A percentile compares a stretch with the other conserved stretches of the same genome.
These are phyloP conservation scores for Podocnemis expansa DNA, from an alignment of 2,113 vertebrate genomes.

Conservation along the genomic window DNA sequence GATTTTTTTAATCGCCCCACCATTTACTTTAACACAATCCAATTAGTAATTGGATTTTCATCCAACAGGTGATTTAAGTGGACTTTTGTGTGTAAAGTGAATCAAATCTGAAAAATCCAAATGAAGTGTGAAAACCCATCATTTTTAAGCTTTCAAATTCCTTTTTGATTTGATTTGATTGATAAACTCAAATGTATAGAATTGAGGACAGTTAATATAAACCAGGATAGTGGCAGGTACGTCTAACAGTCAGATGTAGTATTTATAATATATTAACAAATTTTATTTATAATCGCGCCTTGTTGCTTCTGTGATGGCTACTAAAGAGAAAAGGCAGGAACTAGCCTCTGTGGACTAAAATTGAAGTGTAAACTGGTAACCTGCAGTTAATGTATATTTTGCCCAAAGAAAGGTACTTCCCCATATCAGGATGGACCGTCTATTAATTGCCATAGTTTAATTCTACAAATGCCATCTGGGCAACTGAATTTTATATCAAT, in stretches of 20 bases:
- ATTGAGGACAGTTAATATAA: constrained; percentile 27
- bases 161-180: neutral
- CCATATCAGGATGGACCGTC: neutral
- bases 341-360: neutral
- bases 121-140: neutral
- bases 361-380: constrained; percentile 38
- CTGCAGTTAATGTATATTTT: constrained; percentile 35
- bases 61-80: neutral
- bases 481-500: neutral
- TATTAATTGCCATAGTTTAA: constrained; percentile 36
- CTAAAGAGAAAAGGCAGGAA: constrained; percentile 34
- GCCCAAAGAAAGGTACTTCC: neutral
- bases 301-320: constrained; percentile 9
- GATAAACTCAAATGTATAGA: rapidly evolving
- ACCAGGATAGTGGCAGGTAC: constrained; percentile 39
- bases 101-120: neutral
- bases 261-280: constrained; percentile 61
- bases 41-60: neutral
- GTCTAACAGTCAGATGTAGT: constrained; percentile 48
- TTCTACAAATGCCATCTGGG: neutral
- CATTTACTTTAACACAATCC: neutral
- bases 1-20: neutral
- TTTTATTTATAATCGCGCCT: too few species aligned
- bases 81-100: rapidly evolving
- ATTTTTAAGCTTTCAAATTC: neutral